These are phyloP conservation scores for Synanceia verrucosa DNA, from an alignment of 2,797 vertebrate species.

Conservation along the genomic window DNA sequence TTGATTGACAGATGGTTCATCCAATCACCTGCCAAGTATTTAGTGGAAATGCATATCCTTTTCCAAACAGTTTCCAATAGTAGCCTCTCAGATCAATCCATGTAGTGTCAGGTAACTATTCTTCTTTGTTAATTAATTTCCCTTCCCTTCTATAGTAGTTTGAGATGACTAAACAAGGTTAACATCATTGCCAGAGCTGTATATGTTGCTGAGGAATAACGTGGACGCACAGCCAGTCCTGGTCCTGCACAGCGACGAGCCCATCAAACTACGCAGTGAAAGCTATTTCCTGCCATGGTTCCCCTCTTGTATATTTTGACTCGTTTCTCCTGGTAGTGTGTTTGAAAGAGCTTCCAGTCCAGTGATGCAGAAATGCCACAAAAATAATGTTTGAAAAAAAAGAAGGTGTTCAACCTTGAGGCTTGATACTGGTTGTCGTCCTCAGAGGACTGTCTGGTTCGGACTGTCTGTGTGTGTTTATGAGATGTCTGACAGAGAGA, in stretches of 20 bases:
- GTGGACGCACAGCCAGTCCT: neutral
- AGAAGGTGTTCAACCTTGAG: conserved; percentile 53
- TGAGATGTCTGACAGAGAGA: neutral
- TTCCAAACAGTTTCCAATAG: neutral
- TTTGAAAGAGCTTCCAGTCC: conserved; percentile 32
- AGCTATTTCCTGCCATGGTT: conserved; percentile 12
- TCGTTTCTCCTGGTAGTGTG: conserved; percentile 18
- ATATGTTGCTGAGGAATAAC: too few species aligned
- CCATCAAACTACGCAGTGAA: neutral
- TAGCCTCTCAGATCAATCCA: neutral
- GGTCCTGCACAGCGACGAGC: neutral
- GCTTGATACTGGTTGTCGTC: conserved; percentile 39
- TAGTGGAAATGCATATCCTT: too few species aligned
- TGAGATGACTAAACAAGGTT: neutral
- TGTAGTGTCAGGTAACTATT: neutral
- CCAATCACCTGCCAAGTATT: neutral
- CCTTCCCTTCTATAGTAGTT: neutral
- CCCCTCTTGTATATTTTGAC: conserved; percentile 9
- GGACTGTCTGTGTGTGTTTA: neutral
- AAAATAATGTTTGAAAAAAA: conserved; percentile 35
- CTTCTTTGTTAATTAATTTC: fast-evolving
- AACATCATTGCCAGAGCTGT: neutral
- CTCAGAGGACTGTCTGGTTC: conserved; percentile 52
- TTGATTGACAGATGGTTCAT: neutral
- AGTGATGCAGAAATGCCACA: conserved; percentile 44